Conservation (phyloP, 2,113 vertebrate genomes). For the Orthonyx spaldingii region DNA sequence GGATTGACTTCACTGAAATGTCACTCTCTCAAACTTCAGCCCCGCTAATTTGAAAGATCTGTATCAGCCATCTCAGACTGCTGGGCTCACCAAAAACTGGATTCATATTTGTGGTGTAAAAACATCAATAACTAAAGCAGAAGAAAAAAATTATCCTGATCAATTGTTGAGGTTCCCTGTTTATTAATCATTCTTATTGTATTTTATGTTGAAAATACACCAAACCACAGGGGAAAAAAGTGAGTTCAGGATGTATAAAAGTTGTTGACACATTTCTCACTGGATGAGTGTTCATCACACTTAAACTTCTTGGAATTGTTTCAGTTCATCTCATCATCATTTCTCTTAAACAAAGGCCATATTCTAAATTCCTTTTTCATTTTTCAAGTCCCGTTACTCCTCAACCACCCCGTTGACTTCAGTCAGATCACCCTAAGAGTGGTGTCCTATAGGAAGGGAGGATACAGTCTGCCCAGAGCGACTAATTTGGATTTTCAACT, state of each 20-base stretch:
- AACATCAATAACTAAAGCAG: not conserved
- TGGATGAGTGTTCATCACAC: not conserved
- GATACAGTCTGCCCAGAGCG: not conserved
- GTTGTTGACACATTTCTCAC: not conserved
- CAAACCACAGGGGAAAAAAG: fast-evolving
- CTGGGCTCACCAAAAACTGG: not conserved
- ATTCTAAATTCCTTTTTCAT: not conserved
- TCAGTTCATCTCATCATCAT: not conserved
- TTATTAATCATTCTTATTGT: not conserved
- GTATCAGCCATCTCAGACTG: not conserved
- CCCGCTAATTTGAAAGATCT: not conserved
- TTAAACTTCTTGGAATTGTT: not conserved
- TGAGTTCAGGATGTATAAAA: not conserved
- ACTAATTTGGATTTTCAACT: not conserved
- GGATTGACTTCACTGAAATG: not conserved
- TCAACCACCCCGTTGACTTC: not conserved
- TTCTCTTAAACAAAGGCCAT: not conserved
- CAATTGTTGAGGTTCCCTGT: not conserved
- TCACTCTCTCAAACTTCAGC: not conserved
- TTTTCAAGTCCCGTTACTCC: not conserved
- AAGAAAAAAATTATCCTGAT: not conserved
- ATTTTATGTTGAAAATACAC: not conserved
- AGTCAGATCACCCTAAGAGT: not conserved
- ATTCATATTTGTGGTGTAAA: not conserved
- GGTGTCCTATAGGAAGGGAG: not conserved